A percentile compares a stretch with the other conserved stretches of the same genome.
phyloP scores from a whole-genome alignment of 2,888 invertebrate genomes.

The Odontocolon sp. region DNA sequence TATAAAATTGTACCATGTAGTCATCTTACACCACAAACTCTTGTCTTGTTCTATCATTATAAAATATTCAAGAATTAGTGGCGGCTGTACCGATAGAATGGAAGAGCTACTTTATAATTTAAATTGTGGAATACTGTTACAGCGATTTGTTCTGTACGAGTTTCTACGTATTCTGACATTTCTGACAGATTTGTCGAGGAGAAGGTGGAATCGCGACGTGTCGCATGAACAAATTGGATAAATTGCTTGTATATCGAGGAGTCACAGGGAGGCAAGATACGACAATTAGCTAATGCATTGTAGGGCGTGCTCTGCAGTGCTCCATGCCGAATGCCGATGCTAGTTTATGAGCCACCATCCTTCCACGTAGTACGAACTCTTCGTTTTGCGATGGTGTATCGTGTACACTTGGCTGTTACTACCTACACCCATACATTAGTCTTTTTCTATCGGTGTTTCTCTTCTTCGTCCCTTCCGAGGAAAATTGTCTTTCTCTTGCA shows the following conservation, averaged over 20 bases:
- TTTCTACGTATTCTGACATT: slow-evolving; percentile 25
- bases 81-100: background rate
- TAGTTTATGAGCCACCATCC: slow-evolving; percentile 65
- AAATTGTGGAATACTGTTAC: too few species aligned
- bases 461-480: slow-evolving; percentile 42
- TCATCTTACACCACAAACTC: too few species aligned
- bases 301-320: slow-evolving; percentile 44
- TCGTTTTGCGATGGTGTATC: slow-evolving; percentile 1
- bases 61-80: too few species aligned
- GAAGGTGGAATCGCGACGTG: slow-evolving; percentile 49
- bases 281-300: slow-evolving; percentile 79
- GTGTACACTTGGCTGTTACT: background rate
- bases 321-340: slow-evolving; percentile 47
- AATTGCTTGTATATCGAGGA: slow-evolving; percentile 60
- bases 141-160: slow-evolving; percentile 3
- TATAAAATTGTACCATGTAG: background rate
- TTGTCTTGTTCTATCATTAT: too few species aligned
- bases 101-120: background rate
- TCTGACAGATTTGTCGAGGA: slow-evolving; percentile 55
- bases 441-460: slow-evolving; percentile 10
- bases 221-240: slow-evolving; percentile 61
- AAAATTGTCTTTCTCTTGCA: slow-evolving; percentile 63
- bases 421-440: slow-evolving; percentile 1
- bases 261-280: slow-evolving; percentile 53
- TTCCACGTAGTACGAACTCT: slow-evolving; percentile 22